Evolutionary conservation across 2,797 vertebrate species (phyloP).

Genomic region (Mastacembelus armatus): DNA sequence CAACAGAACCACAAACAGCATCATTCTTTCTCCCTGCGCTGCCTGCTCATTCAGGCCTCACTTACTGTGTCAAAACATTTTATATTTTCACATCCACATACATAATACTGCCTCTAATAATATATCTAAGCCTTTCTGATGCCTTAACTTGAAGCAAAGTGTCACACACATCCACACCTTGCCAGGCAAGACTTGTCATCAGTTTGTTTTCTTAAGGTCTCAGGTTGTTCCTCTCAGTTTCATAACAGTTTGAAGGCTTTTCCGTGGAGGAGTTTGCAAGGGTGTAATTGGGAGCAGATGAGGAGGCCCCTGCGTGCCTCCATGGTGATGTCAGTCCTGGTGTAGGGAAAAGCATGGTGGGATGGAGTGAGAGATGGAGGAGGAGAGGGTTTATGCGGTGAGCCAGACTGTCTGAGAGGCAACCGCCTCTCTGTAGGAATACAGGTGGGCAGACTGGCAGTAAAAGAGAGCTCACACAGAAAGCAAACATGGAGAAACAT

Average conservation of each 20-base stretch:
- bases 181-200: conserved; percentile 26
- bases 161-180: conserved; percentile 44
- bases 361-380: conserved; percentile 16
- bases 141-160: conserved; percentile 30
- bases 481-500: conserved; percentile 5
- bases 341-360: conserved; percentile 64
- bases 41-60: conserved; percentile 11
- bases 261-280: conserved; percentile 58
- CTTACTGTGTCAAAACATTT: conserved; percentile 27
- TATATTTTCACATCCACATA: conserved; percentile 26
- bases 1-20: conserved; percentile 8
- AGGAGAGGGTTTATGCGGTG: conserved; percentile 41
- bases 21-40: neutral
- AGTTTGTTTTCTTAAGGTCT: conserved; percentile 70
- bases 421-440: conserved; percentile 33
- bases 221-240: conserved; percentile 74
- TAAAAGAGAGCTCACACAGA: neutral
- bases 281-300: conserved; percentile 85
- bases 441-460: conserved; percentile 63
- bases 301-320: conserved; percentile 81
- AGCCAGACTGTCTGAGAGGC: conserved; percentile 67
- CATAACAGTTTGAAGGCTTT: conserved; percentile 71
- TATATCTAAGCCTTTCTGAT: conserved; percentile 23
- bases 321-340: conserved; percentile 82
- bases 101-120: conserved; percentile 25